Evolutionary conservation across 2,888 invertebrate species (phyloP).

Genomic region (Trichacis sp.): DNA sequence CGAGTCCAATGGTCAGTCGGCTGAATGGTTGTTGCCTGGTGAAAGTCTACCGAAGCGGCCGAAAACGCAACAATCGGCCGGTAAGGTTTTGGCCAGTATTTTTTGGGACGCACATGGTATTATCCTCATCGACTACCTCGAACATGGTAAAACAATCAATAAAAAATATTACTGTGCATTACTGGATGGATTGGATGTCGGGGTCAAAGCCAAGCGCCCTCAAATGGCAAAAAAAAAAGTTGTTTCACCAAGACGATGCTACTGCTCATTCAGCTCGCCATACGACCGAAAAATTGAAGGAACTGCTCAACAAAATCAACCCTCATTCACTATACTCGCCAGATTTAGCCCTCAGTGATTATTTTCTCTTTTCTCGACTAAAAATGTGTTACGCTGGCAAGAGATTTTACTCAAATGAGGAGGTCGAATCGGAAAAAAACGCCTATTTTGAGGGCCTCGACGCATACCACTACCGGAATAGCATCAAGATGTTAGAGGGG

Average conservation of each 20-base stretch:
- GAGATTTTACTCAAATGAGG: constrained; percentile 37
- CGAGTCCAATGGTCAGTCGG: constrained; percentile 44
- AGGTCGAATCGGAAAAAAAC: constrained; percentile 9
- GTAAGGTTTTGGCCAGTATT: constrained; percentile 47
- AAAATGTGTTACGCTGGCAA: constrained; percentile 36
- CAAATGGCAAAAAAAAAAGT: constrained; percentile 45
- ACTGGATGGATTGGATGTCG: constrained; percentile 44
- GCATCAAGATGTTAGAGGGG: constrained; percentile 38
- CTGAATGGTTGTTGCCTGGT: constrained; percentile 29
- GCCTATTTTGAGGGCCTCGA: constrained; percentile 18
- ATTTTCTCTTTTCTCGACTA: constrained; percentile 34
- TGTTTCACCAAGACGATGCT: constrained; percentile 45
- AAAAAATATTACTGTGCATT: constrained; percentile 16
- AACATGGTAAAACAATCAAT: constrained; percentile 50
- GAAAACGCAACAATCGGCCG: constrained; percentile 25
- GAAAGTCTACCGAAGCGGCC: constrained; percentile 32
- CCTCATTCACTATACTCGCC: constrained; percentile 43
- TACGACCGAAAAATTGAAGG: constrained; percentile 17
- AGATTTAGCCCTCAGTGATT: constrained; percentile 52
- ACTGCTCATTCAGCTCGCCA: constrained; percentile 12
- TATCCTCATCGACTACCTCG: constrained; percentile 53
- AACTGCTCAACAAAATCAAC: constrained; percentile 22
- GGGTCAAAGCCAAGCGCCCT: constrained; percentile 48
- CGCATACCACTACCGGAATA: constrained; percentile 7
- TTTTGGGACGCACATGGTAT: constrained; percentile 56